Conservation (phyloP, 2,113 vertebrate species). For the Paracanthobrama guichenoti region DNA sequence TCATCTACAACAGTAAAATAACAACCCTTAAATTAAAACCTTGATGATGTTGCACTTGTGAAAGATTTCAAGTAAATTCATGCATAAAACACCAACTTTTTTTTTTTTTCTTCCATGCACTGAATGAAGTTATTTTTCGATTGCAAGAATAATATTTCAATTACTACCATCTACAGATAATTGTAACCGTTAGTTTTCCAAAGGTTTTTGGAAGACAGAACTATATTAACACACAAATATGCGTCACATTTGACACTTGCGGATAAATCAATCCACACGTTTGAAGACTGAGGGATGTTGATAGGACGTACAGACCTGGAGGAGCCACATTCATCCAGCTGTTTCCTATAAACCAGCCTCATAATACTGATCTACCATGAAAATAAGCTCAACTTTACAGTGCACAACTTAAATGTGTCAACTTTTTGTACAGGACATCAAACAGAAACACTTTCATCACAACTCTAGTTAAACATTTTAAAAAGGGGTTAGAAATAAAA, state of each 20-base stretch:
- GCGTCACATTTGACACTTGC: not conserved
- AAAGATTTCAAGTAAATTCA: conserved; percentile 44
- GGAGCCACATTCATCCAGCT: not conserved
- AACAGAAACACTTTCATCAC: not conserved
- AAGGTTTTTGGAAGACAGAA: conserved; percentile 13
- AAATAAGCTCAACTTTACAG: not conserved
- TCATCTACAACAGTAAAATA: not conserved
- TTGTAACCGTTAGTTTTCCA: not conserved
- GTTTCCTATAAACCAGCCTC: not conserved
- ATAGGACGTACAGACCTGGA: not conserved
- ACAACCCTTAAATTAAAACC: not conserved
- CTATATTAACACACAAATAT: not conserved
- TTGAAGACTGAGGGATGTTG: not conserved
- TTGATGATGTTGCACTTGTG: conserved; percentile 40
- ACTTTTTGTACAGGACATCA: not conserved
- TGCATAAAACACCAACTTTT: conserved; percentile 48
- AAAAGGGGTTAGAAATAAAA: not conserved
- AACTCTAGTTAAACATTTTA: not conserved
- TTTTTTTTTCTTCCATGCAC: conserved; percentile 5
- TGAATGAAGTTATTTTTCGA: not conserved
- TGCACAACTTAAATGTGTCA: not conserved
- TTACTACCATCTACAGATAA: not conserved
- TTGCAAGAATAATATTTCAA: not conserved
- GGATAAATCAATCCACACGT: not conserved
- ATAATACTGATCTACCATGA: not conserved